phyloP scores from a whole-genome alignment of 2,797 vertebrate species.

The Enteromius mattozi region DNA sequence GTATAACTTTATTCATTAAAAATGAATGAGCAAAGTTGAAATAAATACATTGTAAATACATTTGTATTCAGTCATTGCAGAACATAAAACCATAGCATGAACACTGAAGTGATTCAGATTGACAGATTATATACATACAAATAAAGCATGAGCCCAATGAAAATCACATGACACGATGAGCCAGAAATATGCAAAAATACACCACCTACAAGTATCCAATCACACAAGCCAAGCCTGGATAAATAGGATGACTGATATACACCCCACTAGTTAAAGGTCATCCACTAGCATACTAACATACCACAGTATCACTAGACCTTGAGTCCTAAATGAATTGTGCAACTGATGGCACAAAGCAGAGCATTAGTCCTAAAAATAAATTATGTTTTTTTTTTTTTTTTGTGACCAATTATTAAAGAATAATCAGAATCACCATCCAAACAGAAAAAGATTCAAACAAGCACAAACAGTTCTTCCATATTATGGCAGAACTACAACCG shows the following conservation, averaged over 20 bases:
- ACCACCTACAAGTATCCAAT: not conserved
- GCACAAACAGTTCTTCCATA: not conserved
- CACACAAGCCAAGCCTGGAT: not conserved
- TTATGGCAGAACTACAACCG: conserved; percentile 19
- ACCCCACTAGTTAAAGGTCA: not conserved
- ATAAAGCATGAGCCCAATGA: conserved; percentile 4
- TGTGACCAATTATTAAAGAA: not conserved
- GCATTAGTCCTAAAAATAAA: conserved; percentile 51
- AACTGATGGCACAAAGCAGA: not conserved
- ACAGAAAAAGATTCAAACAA: not conserved
- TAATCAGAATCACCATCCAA: not conserved
- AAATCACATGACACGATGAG: conserved; percentile 27
- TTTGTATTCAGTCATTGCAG: conserved; percentile 58
- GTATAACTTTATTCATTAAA: conserved; percentile 60
- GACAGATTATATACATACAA: conserved; percentile 26
- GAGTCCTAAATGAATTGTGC: conserved; percentile 1
- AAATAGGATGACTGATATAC: not conserved
- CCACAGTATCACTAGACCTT: conserved; percentile 4
- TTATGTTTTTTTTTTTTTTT: conserved; percentile 21
- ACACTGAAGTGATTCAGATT: conserved; percentile 33
- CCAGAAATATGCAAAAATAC: conserved; percentile 29
- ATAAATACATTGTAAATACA: conserved; percentile 66
- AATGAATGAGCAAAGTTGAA: conserved; percentile 59
- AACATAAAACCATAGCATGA: conserved; percentile 47
- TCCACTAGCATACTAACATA: conserved; percentile 1